Percentiles rank a stretch among this genome's conserved stretches.
Conservation (phyloP, 2,888 invertebrate genomes). For the Drosophila fulvimacula region DNA sequence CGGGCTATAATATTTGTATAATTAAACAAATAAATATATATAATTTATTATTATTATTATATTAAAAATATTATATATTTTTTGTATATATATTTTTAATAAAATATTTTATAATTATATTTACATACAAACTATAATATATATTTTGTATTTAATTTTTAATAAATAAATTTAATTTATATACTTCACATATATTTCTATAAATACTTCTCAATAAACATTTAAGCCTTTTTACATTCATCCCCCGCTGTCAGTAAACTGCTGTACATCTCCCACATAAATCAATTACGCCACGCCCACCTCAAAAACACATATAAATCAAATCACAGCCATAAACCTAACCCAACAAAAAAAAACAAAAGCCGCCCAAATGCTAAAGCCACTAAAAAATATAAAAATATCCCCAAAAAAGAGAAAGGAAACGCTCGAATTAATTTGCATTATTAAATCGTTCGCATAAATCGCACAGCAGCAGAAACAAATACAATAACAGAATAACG, state of each 20-base stretch:
- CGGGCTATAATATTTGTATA: background rate
- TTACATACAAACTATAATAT: background rate
- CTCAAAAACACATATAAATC: conserved; percentile 49
- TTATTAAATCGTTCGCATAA: conserved; percentile 68
- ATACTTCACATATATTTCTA: background rate
- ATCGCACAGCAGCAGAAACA: conserved; percentile 44
- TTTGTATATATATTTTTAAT: too few species aligned
- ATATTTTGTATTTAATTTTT: too few species aligned
- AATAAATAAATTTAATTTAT: too few species aligned
- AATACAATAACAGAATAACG: conserved; percentile 43
- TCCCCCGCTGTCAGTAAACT: background rate
- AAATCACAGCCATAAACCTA: conserved; percentile 45
- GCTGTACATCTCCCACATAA: conserved; percentile 27
- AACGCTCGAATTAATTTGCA: conserved; percentile 67
- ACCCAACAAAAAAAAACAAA: conserved; percentile 30
- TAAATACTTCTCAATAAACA: background rate
- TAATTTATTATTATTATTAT: too few species aligned
- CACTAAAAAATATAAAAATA: conserved; percentile 2
- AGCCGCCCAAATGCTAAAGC: conserved; percentile 33
- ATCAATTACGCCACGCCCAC: conserved; percentile 37
- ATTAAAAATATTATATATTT: too few species aligned
- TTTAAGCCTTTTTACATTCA: background rate
- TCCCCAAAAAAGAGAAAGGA: conserved; percentile 17
- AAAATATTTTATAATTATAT: too few species aligned
- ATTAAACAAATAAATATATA: too few species aligned